Evolutionary conservation across 2,113 vertebrate species (phyloP), one percentile per base, ranked within the genome.

Genomic region (Larimichthys crocea): DNA sequence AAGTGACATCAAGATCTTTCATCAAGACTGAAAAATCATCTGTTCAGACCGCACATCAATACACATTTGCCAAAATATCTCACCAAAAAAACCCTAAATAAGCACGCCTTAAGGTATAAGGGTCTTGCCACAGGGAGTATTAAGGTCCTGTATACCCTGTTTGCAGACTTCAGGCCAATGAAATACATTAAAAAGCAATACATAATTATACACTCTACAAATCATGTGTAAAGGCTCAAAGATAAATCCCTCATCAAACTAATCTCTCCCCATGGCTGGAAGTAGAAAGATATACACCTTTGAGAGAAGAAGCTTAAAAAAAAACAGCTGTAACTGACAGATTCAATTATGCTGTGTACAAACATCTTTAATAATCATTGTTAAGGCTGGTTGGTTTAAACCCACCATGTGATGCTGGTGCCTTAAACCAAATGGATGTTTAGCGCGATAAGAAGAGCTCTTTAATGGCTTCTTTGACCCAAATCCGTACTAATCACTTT

Each of bases 401-500:
- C 11, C 46, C 4, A 7, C 74, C 86, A 81, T 65, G 84, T 87
- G 75, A 84, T 12, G 24, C 66, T 29, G 69, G 26, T 29, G 56
- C 44, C 67, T 44, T 62, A 20, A 72, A 60, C 53, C 73, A 72
- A 86, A 49, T 82, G 87, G 84, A 76, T 83, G 82, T 74, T 56
- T 7, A 22, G 20, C 3, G 50, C 20, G 86, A 88, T 80, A 89
- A 84, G 78, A 70, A 52, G 59, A 76, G 73, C n/a, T 85, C 50
- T 78, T 88, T 86, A 85, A 88, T 82, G 85, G 81, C 69, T 82
- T 89, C 79, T 80, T 88, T 91, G 72, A 93, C 90, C 91, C 82
- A 91, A 93, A 94, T 94, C 92, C 86, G 61, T 42, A 74, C 86
- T 91, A 88, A 93, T 93, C 87, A 88, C 88, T 90, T 89, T 81